Conservation (phyloP, 2,888 invertebrate species). For the Cyaniris semiargus region DNA sequence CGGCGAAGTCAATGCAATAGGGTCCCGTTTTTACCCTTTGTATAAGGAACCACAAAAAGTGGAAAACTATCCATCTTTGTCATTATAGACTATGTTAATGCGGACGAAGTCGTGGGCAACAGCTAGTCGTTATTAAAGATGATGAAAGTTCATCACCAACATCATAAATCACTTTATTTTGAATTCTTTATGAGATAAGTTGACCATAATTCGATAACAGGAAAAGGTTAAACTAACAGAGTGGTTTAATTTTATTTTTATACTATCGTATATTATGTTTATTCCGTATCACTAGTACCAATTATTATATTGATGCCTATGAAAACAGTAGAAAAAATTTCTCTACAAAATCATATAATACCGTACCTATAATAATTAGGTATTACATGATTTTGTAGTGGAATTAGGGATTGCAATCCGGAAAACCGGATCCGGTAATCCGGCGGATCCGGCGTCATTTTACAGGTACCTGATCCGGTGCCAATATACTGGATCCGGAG, state of each 20-base stretch:
- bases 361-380: too few species aligned
- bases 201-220: not conserved
- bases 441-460: too few species aligned
- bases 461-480: too few species aligned
- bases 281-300: not conserved
- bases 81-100: too few species aligned
- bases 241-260: not conserved
- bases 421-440: too few species aligned
- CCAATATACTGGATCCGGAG: too few species aligned
- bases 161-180: not conserved
- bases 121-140: not conserved
- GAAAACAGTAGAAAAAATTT: not conserved
- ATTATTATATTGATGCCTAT: not conserved
- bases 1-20: too few species aligned
- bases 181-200: not conserved
- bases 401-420: too few species aligned
- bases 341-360: not conserved
- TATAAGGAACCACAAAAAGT: too few species aligned
- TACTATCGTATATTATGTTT: not conserved
- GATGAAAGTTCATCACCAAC: not conserved
- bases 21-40: too few species aligned
- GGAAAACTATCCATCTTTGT: too few species aligned
- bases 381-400: not conserved
- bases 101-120: too few species aligned
- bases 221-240: slow-evolving; percentile 1